These are phyloP conservation scores for Periophthalmodon schlosseri DNA, from an alignment of 2,113 vertebrate genomes.

Conservation along the genomic window DNA sequence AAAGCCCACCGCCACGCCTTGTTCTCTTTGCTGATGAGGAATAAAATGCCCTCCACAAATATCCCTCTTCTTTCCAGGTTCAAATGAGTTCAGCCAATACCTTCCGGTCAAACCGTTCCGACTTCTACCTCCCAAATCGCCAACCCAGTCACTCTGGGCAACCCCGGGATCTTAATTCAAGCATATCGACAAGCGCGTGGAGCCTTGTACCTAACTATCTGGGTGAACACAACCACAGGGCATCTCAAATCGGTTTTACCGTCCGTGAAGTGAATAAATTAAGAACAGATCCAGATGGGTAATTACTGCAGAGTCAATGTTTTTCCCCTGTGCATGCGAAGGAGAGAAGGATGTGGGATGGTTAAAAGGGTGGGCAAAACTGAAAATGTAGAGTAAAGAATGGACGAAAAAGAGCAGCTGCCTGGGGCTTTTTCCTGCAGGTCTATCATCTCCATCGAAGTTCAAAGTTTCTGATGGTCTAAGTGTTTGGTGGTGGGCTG, in stretches of 20 bases:
- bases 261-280: constrained; percentile 44
- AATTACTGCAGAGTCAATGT: constrained; percentile 56
- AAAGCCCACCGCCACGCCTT: background rate
- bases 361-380: constrained; percentile 47
- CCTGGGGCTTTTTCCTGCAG: constrained; percentile 12
- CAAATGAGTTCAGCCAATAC: constrained; percentile 8
- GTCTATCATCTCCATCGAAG: constrained; percentile 1
- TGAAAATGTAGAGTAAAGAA: constrained; percentile 52
- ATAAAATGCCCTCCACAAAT: constrained; percentile 24
- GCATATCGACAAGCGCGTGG: constrained; percentile 6
- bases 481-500: background rate
- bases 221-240: constrained; percentile 23
- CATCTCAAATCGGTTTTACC: constrained; percentile 21
- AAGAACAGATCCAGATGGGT: constrained; percentile 58
- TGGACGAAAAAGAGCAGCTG: constrained; percentile 53
- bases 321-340: constrained; percentile 53
- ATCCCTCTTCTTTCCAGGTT: constrained; percentile 9
- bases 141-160: constrained; percentile 7
- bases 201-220: background rate
- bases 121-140: constrained; percentile 16
- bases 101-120: constrained; percentile 23
- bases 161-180: constrained; percentile 6
- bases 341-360: constrained; percentile 62
- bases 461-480: too few relatives aligned
- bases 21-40: constrained; percentile 17